These are phyloP conservation scores for Oreochromis niloticus DNA, from an alignment of 2,113 vertebrate genomes.

Conservation along the genomic window DNA sequence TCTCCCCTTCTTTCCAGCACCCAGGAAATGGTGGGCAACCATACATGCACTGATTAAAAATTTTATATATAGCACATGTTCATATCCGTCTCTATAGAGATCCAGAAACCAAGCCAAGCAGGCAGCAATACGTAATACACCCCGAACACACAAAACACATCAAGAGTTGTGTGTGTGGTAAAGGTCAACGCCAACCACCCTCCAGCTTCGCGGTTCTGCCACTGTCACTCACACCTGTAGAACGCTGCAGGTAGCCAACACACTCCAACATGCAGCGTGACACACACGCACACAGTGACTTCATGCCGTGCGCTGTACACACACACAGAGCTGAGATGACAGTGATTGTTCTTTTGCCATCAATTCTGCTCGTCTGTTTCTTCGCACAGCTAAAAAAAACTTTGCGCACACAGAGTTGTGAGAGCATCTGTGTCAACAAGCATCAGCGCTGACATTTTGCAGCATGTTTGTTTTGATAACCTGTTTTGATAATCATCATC, in stretches of 20 bases:
- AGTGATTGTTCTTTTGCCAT: conserved; percentile 13
- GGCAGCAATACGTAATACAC: background rate
- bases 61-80: background rate
- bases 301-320: background rate
- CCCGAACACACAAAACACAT: background rate
- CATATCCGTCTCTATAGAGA: background rate
- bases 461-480: background rate
- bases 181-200: conserved; percentile 54
- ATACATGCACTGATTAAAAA: background rate
- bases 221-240: conserved; percentile 48
- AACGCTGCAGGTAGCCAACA: conserved; percentile 18
- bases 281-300: background rate
- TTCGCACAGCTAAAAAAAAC: background rate
- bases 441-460: conserved; percentile 11
- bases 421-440: background rate
- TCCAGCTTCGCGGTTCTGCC: conserved; percentile 30
- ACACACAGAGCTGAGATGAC: conserved; percentile 2
- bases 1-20: conserved; percentile 96
- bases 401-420: background rate
- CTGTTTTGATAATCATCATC: background rate
- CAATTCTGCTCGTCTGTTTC: background rate
- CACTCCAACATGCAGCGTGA: background rate
- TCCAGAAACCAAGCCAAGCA: background rate
- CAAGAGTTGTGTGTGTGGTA: background rate
- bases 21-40: conserved; percentile 87